Evolutionary conservation across 2,113 vertebrate species (phyloP), one percentile per base, ranked within the genome.

Genomic region (Vulpes ferrilata): DNA sequence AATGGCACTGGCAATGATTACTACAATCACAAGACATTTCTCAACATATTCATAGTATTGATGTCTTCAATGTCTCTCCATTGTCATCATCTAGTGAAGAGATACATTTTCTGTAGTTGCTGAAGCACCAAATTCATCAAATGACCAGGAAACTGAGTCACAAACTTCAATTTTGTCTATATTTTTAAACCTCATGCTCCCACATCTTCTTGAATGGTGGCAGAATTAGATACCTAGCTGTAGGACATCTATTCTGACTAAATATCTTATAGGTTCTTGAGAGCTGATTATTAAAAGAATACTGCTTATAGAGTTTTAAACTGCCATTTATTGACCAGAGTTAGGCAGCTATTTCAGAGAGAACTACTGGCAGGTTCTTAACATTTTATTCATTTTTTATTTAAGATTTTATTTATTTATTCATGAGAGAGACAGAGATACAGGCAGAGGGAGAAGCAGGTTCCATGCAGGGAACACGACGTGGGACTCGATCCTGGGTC

Each of bases 261-360:
- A 65, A 5, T 57, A 87, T 32, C 35, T 89, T 92, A 23, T 17
- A 93, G 59, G 10, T 67, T 93, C 30, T 79, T 91, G 22, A 97
- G 12, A 92, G 35, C 3, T 67, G 35, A 93, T 93, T 80, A 80
- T 85, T 94, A 38, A 96, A 91, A 81, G 20, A 13, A 22, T 79
- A 25, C 48, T 93, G 11, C 81, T 67, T 79, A 5, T 59, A 73
- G 25, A 55, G 7, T 62, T 93, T 93, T 62, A 60, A 91, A 86
- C 11, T 64, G 22, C 65, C 64, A 1, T 67, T 79, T 79, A 81
- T 30, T 60, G n/a, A 88, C 11, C 13, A 92, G 12, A 81, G 48
- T 83, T 92, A 62, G 8, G 20, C 32, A 90, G 10, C 79, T 22
- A 64, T 9, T 92, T 96, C 85, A 86, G 60, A 88, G 25, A 65